A percentile compares a stretch with the other conserved stretches of the same genome.
phyloP scores from a whole-genome alignment of 2,888 invertebrate genomes.

The Temnothorax ravouxi region DNA sequence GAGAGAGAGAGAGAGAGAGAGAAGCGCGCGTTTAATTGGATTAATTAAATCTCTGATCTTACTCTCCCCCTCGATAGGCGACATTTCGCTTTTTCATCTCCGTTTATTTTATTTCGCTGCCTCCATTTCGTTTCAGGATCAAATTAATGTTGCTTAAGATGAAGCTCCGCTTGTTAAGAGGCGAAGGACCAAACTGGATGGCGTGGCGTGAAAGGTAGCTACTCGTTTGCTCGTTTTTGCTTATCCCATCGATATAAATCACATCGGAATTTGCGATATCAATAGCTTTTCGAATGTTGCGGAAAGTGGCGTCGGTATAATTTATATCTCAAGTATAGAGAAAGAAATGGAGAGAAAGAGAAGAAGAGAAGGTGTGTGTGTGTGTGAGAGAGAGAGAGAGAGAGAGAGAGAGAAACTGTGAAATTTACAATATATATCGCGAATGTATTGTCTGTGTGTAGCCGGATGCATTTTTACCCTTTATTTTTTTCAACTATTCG shows the following conservation, averaged over 20 bases:
- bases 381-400: too few relatives aligned
- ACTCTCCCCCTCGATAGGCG: not conserved
- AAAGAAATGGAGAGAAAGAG: not conserved
- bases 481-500: slow-evolving; percentile 19
- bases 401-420: too few relatives aligned
- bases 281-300: slow-evolving; percentile 16
- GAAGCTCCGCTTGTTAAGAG: slow-evolving; percentile 13
- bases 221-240: not conserved
- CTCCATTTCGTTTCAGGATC: not conserved
- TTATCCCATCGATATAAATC: not conserved
- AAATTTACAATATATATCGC: not conserved
- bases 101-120: slow-evolving; percentile 39
- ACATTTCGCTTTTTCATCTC: slow-evolving; percentile 42
- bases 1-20: too few relatives aligned
- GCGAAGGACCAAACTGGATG: not conserved
- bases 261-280: not conserved
- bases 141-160: slow-evolving; percentile 37
- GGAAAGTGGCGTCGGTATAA: slow-evolving; percentile 9
- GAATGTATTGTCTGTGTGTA: not conserved
- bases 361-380: too few relatives aligned
- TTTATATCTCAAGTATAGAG: slow-evolving; percentile 16
- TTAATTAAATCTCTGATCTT: slow-evolving; percentile 48
- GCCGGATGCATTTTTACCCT: not conserved
- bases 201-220: not conserved
- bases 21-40: slow-evolving; percentile 31